A percentile compares a stretch with the other conserved stretches of the same genome.
phyloP scores from a whole-genome alignment of 2,888 invertebrate genomes.

The Piscicola geometra region DNA sequence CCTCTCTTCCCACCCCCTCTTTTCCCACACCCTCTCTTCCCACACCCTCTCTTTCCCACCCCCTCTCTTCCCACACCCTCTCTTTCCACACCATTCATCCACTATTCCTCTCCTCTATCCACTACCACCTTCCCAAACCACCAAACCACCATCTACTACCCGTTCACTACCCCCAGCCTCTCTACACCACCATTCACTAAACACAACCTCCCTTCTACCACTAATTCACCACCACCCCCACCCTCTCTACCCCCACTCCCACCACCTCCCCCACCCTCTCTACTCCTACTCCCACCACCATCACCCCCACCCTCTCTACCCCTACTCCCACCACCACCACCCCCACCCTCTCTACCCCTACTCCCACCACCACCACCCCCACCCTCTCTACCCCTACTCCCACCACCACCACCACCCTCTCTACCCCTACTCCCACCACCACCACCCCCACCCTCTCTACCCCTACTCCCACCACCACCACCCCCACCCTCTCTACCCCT shows the following conservation, averaged over 20 bases:
- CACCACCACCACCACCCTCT: background rate
- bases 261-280: background rate
- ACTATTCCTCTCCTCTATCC: background rate
- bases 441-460: background rate
- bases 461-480: background rate
- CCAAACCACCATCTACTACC: background rate
- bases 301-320: background rate
- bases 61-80: constrained; percentile 41
- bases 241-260: background rate
- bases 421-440: background rate
- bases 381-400: constrained; percentile 41
- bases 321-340: background rate
- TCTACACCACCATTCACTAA: background rate
- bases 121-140: background rate
- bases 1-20: too few species aligned
- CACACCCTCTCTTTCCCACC: too few species aligned
- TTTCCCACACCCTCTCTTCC: background rate
- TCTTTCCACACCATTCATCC: background rate
- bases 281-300: background rate
- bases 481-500: background rate
- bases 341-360: background rate
- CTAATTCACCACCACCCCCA: background rate
- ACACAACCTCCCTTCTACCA: background rate
- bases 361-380: background rate
- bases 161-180: background rate